Percentiles rank a stretch among this genome's conserved stretches.
phyloP scores from a whole-genome alignment of 2,888 invertebrate genomes.

The Podotricha telesiphe region DNA sequence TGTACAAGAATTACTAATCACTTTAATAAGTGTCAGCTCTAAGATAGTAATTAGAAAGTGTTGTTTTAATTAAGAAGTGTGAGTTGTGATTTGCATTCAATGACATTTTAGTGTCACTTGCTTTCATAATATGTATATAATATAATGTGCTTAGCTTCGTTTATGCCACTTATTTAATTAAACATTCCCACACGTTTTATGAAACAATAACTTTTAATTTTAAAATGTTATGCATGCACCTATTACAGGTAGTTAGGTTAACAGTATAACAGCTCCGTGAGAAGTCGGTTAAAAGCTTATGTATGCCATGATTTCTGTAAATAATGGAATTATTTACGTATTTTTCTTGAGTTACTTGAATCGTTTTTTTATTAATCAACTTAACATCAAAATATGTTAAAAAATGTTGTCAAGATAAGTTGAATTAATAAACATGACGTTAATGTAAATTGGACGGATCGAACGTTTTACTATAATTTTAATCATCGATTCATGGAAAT shows the following conservation, averaged over 20 bases:
- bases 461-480: slow-evolving; percentile 23
- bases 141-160: slow-evolving; percentile 63
- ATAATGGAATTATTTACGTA: slow-evolving; percentile 3
- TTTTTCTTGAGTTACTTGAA: background rate
- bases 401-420: slow-evolving; percentile 15
- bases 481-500: slow-evolving; percentile 24
- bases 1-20: background rate
- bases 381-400: slow-evolving; percentile 19
- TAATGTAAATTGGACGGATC: slow-evolving; percentile 22
- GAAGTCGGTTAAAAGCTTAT: slow-evolving; percentile 74
- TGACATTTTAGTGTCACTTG: slow-evolving; percentile 57
- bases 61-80: slow-evolving; percentile 1
- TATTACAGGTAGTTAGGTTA: slow-evolving; percentile 78
- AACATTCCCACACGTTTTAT: slow-evolving; percentile 80
- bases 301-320: slow-evolving; percentile 51
- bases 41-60: slow-evolving; percentile 28
- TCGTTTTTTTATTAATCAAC: slow-evolving; percentile 6
- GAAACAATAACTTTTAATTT: slow-evolving; percentile 81
- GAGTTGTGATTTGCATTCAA: slow-evolving; percentile 17
- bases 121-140: slow-evolving; percentile 65
- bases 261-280: slow-evolving; percentile 76
- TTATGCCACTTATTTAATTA: slow-evolving; percentile 80
- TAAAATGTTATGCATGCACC: slow-evolving; percentile 77
- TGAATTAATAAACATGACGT: slow-evolving; percentile 23
- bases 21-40: background rate